phyloP scores from a whole-genome alignment of 2,797 vertebrate genomes.

The Smutsia gigantea region DNA sequence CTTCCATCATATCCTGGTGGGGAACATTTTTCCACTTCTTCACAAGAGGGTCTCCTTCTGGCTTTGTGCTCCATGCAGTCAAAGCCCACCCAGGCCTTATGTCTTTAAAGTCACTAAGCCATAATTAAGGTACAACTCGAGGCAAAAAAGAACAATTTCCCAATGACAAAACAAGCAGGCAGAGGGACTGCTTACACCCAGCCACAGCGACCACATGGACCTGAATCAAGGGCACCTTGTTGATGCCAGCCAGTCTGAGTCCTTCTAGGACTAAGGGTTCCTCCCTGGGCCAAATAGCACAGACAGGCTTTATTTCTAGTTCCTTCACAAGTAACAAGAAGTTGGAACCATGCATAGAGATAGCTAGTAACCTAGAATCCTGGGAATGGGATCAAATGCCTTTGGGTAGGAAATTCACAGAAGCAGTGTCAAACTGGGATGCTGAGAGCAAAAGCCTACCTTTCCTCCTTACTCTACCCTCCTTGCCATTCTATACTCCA shows the following conservation, averaged over 20 bases:
- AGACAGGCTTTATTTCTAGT: background rate
- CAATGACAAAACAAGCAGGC: background rate
- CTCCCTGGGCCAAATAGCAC: background rate
- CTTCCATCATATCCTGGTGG: background rate
- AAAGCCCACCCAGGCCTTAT: background rate
- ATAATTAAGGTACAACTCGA: background rate
- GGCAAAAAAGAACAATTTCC: background rate
- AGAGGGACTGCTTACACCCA: background rate
- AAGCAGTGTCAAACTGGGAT: background rate
- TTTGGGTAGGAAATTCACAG: background rate
- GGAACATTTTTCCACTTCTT: background rate
- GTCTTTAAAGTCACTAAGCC: background rate
- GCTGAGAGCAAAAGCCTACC: background rate
- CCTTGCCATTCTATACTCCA: background rate
- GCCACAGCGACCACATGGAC: background rate
- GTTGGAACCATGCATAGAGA: background rate
- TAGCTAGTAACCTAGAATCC: background rate
- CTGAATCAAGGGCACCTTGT: background rate
- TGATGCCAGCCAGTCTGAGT: background rate
- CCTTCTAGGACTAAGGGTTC: background rate
- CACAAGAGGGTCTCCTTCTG: background rate
- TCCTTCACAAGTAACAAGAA: background rate
- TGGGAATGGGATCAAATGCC: background rate
- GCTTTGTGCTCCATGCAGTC: background rate
- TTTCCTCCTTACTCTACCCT: background rate